phyloP scores from a whole-genome alignment of 2,797 vertebrate genomes.

The Acridotheres tristis region DNA sequence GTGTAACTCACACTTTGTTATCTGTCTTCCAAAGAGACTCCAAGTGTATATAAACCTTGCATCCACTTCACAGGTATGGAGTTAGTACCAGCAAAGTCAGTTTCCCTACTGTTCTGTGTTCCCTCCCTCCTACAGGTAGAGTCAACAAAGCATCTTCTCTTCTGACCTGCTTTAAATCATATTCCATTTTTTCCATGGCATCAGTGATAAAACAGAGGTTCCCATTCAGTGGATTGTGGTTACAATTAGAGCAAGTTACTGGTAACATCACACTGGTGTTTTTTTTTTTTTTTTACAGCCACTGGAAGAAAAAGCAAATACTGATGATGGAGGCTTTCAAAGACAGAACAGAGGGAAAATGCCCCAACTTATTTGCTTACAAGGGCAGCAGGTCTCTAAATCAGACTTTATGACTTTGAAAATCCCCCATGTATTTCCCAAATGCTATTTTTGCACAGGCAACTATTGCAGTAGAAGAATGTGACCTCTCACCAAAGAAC shows the following conservation, averaged over 20 bases:
- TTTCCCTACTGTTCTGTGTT: not conserved
- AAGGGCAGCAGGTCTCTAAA: not conserved
- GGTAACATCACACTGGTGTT: not conserved
- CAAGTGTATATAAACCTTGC: not conserved
- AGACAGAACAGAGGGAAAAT: not conserved
- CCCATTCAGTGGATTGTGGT: not conserved
- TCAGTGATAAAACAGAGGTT: not conserved
- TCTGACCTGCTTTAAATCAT: not conserved
- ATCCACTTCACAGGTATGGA: not conserved
- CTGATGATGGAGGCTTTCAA: not conserved
- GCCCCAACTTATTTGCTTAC: fast-evolving
- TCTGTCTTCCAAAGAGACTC: not conserved
- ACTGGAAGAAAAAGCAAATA: not conserved
- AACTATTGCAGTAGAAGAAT: not conserved
- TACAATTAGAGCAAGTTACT: not conserved
- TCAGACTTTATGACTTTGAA: not conserved
- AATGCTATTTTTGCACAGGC: not conserved
- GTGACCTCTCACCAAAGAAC: not conserved
- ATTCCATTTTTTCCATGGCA: not conserved
- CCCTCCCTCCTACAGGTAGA: not conserved
- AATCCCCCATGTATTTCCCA: not conserved
- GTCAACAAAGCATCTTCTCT: not conserved
- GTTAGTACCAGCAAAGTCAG: not conserved
- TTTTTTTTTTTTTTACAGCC: not conserved
- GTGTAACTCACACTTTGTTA: not conserved